phyloP scores from a whole-genome alignment of 2,113 vertebrate genomes.

The Condylura cristata region DNA sequence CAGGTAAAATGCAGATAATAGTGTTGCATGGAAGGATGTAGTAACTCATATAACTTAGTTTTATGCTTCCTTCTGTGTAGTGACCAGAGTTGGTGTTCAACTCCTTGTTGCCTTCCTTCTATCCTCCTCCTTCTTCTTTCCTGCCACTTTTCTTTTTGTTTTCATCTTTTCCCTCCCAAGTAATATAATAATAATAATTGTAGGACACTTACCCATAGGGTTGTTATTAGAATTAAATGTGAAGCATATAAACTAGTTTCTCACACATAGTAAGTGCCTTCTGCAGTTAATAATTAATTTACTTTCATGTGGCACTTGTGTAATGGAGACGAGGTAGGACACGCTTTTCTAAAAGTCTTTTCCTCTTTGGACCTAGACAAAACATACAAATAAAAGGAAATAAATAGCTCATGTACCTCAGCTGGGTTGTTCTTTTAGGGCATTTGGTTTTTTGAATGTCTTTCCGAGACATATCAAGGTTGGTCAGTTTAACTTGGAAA shows the following conservation, averaged over 20 bases:
- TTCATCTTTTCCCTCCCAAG: not conserved
- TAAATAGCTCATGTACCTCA: not conserved
- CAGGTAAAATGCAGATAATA: not conserved
- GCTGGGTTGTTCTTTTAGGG: not conserved
- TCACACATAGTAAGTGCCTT: not conserved
- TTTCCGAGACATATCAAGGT: constrained; percentile 44
- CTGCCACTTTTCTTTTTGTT: not conserved
- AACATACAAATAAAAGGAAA: constrained; percentile 25
- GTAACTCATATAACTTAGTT: not conserved
- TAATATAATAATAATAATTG: not conserved
- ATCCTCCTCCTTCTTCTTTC: too few relatives aligned
- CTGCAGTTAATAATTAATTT: not conserved
- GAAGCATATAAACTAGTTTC: not conserved
- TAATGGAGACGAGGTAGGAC: not conserved
- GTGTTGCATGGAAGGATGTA: not conserved
- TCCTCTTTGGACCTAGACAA: not conserved
- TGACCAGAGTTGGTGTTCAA: not conserved
- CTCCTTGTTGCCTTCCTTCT: too few relatives aligned
- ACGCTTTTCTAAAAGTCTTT: not conserved
- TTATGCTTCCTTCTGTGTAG: not conserved
- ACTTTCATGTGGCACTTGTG: not conserved
- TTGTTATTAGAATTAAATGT: not conserved
- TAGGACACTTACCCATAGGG: not conserved
- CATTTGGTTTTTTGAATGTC: constrained; percentile 1
- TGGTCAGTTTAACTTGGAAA: constrained; percentile 51